Evolutionary conservation across 2,113 vertebrate genomes (phyloP), one percentile per base, ranked within the genome.

Genomic region (Edolisoma coerulescens): DNA sequence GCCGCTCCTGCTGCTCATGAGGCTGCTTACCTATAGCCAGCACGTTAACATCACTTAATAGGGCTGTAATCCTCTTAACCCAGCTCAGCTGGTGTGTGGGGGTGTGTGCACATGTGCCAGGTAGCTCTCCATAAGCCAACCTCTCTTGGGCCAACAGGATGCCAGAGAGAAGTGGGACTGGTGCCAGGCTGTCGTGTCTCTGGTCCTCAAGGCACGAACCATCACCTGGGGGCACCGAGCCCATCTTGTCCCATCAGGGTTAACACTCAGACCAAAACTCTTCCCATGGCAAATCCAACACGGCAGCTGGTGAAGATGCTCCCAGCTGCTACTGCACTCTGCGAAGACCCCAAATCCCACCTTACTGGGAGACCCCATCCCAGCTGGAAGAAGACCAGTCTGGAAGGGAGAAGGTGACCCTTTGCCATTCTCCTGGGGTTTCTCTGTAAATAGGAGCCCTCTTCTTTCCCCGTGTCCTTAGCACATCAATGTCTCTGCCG

Each of bases 51-150:
- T 69, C 69, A n/a, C 24, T 18, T 30, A 63, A 71, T 4, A 6
- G 70, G 87, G 65, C 88, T 87, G 80, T 80, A 96, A 96, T 97
- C 93, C 89, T 91, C 90, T 97, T 95, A 96, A 61, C 64, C 10
- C 41, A n/a, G 92, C 88, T 94, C 77, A 95, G 79, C 56, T 7
- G 3, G 52, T 0, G 0, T 5, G 21, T 0, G 42, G 80, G 80
- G 68, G 76, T 16, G 91, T 5, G 1, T 37, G 76, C 84, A 84
- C 26, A 0, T 6, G 10, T 85, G 82, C 78, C 69, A 91, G 95
- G 82, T 91, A 82, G 61, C 61, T 87, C 60, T 57, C 69, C 2
- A 1, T 41, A 49, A 87, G 49, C 53, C 81, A 47, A 8, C 60
- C 9, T 74, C 56, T 90, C 56, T 30, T 0, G 0, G 56, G 30